Evolutionary conservation across 2,797 vertebrate genomes (phyloP), one percentile per base, ranked within the genome.

Genomic region (Lutra lutra): DNA sequence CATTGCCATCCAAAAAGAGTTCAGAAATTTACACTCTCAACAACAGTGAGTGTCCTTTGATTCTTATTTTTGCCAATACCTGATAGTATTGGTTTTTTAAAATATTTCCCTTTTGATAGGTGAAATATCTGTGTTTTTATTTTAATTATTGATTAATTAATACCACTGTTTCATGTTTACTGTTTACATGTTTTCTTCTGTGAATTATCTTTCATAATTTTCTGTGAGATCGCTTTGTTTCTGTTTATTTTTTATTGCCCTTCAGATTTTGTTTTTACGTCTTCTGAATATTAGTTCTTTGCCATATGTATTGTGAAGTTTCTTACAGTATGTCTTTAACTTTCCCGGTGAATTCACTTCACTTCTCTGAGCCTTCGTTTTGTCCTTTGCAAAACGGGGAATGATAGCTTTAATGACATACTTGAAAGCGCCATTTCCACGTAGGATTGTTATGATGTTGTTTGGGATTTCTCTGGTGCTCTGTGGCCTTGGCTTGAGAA

Each of bases 181-280:
- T 51, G 51, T 46, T 46, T 46, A 9, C 43, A 43, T 43, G 23
- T 78, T 83, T 89, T 77, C 11, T 38, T 86, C 13, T 82, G 18
- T 86, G 64, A 43, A 38, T 82, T 82, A 64, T 32, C 60, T 87
- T 73, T 94, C 48, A 9, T 18, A 66, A 12, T 66, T 95, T 87
- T 95, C 56, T 38, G 27, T 91, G 46, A 88, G 32, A 21, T 73
- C 48, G 5, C 35, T 29, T 64, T 32, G 62, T 32, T 51, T 73
- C 27, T 70, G 32, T 80, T 51, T 70, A 32, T 72, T 75, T 78
- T 58, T 54, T 91, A 32, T 35, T 75, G 35, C 58, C 46, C 70
- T 85, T 60, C 89, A 77, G 48, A n/a, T 64, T 91, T 90, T 77
- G 66, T 58, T 48, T 90, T 85, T 90, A 46, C 35, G 20, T 83